Evolutionary conservation across 2,113 vertebrate genomes (phyloP).

Genomic region (Hippocampus zosterae): DNA sequence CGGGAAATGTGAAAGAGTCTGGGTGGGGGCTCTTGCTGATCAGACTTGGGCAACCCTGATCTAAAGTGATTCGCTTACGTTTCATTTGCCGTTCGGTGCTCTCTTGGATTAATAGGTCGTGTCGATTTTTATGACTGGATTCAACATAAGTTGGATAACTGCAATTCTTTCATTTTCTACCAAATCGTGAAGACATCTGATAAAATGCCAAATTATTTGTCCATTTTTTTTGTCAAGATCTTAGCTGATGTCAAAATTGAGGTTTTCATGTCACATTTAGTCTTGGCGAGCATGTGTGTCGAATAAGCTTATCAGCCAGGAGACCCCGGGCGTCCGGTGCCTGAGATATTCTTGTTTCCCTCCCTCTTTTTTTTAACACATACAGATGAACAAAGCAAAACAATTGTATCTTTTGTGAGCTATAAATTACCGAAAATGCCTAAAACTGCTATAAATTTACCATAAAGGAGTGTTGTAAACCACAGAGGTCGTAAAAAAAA

Average conservation of each 20-base stretch:
- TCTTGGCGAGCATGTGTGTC: neutral
- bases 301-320: neutral
- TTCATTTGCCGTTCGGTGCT: neutral
- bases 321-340: neutral
- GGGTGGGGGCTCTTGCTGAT: too few species aligned
- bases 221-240: neutral
- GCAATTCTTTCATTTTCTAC: neutral
- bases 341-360: neutral
- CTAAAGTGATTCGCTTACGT: neutral
- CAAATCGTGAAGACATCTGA: neutral
- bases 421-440: too few species aligned
- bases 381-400: neutral
- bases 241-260: neutral
- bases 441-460: neutral
- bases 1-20: too few species aligned
- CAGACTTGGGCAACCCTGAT: too few species aligned
- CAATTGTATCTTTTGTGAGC: too few species aligned
- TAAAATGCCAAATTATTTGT: conserved; percentile 9
- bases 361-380: neutral
- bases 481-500: neutral
- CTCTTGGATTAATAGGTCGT: neutral
- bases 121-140: neutral
- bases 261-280: neutral
- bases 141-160: conserved; percentile 1
- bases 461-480: neutral